These are phyloP conservation scores for Cerastoderma edule DNA, from an alignment of 2,888 invertebrate genomes.

Conservation along the genomic window DNA sequence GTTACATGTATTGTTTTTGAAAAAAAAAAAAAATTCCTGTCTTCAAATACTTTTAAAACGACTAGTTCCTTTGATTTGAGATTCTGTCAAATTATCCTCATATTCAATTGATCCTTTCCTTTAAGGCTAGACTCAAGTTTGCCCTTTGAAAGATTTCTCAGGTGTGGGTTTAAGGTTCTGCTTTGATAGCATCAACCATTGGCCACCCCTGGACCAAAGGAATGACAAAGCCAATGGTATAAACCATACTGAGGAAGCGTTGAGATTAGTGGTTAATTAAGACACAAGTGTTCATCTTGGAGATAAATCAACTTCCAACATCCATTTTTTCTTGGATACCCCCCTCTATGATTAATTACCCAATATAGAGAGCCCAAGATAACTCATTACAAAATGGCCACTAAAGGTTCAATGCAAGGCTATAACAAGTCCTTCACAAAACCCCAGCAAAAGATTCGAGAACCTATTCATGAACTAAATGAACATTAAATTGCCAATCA, in stretches of 20 bases:
- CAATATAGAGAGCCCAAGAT: conserved; percentile 42
- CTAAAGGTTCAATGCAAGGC: not conserved
- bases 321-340: conserved; percentile 36
- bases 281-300: conserved; percentile 52
- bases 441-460: too few relatives aligned
- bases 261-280: conserved; percentile 60
- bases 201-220: not conserved
- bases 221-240: conserved; percentile 12
- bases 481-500: too few relatives aligned
- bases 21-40: not conserved
- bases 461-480: too few relatives aligned
- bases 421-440: not conserved
- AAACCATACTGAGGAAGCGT: conserved; percentile 24
- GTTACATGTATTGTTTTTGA: too few relatives aligned
- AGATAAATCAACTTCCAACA: conserved; percentile 49
- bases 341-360: conserved; percentile 56
- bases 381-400: conserved; percentile 3
- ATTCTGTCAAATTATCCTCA: too few relatives aligned
- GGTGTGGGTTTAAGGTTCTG: not conserved
- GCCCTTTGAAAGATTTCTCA: conserved; percentile 2
- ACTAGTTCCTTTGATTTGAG: too few relatives aligned
- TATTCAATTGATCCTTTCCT: too few relatives aligned
- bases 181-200: conserved; percentile 9
- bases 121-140: too few relatives aligned
- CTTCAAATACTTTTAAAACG: too few relatives aligned